phyloP scores from a whole-genome alignment of 2,888 invertebrate species.

The Temnothorax rugatulus region DNA sequence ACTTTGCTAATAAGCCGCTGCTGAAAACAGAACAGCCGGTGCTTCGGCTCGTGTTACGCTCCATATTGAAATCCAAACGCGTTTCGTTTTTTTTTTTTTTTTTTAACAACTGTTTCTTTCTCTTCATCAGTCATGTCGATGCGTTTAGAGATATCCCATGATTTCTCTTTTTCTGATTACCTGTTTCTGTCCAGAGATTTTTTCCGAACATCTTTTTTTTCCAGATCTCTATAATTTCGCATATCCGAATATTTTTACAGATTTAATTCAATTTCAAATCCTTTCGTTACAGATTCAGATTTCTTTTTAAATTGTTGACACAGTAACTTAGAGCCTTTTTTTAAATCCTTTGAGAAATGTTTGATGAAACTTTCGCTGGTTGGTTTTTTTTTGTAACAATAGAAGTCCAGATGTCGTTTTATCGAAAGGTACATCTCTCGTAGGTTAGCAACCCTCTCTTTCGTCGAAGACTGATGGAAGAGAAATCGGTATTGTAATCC shows the following conservation, averaged over 20 bases:
- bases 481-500: constrained; percentile 78
- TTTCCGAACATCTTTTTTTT: neutral
- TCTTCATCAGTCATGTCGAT: constrained; percentile 2
- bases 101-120: constrained; percentile 67
- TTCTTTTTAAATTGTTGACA: neutral
- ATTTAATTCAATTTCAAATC: neutral
- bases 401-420: constrained; percentile 66
- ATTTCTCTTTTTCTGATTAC: constrained; percentile 11
- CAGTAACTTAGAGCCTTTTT: neutral
- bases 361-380: neutral
- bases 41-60: constrained; percentile 77
- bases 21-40: constrained; percentile 77
- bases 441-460: constrained; percentile 69
- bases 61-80: constrained; percentile 59
- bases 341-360: neutral
- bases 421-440: constrained; percentile 70
- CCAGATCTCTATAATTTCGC: neutral
- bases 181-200: neutral
- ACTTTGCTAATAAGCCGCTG: constrained; percentile 79
- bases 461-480: constrained; percentile 64
- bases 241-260: neutral
- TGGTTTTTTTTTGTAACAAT: constrained; percentile 57
- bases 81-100: constrained; percentile 67
- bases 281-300: neutral
- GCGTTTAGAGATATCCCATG: neutral